Base-by-base conservation (phyloP, 2,888 invertebrate species). In the Panopea generosa region DNA sequence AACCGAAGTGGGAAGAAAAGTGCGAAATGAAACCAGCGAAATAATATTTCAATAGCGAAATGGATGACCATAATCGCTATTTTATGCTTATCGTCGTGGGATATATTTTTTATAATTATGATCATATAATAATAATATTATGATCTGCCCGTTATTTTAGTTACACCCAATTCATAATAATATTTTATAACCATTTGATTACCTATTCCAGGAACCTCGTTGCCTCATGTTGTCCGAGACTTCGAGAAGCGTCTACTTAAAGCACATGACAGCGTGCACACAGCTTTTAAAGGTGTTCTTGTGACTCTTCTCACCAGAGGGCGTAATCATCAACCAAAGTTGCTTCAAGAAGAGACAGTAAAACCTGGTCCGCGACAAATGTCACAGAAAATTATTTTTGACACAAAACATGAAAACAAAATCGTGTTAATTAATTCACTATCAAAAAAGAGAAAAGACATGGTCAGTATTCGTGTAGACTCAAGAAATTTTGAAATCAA, bases 141-240 rank as follows among this genome's bases (percentile, higher is more conserved):
- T n/a, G n/a, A n/a, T n/a, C n/a, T n/a, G n/a, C n/a, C n/a, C n/a
- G n/a, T n/a, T n/a, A n/a, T n/a, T n/a, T n/a, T n/a, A n/a, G n/a
- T n/a, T n/a, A n/a, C n/a, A n/a, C n/a, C n/a, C n/a, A n/a, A n/a
- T n/a, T n/a, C n/a, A n/a, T n/a, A n/a, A n/a, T n/a, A n/a, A n/a
- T n/a, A n/a, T n/a, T n/a, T n/a, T n/a, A n/a, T n/a, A n/a, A n/a
- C n/a, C n/a, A 33, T 33, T 33, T 7, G 33, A 4, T 33, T 33
- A 33, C 33, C 11, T 33, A 33, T 45, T 98, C 98, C 68, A 75
- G 99, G 99, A 6, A 99, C 99, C 0, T 97, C 97, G 0, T 97
- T 97, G 90, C 95, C 96, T 0, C 95, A 95, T 84, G 99, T 99
- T 0, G 98, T 98, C 96, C 95, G 96, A 72, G 99, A 99, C 92